Conservation (phyloP, 1,140 invertebrate species). For the Euura saliciscinereae region DNA sequence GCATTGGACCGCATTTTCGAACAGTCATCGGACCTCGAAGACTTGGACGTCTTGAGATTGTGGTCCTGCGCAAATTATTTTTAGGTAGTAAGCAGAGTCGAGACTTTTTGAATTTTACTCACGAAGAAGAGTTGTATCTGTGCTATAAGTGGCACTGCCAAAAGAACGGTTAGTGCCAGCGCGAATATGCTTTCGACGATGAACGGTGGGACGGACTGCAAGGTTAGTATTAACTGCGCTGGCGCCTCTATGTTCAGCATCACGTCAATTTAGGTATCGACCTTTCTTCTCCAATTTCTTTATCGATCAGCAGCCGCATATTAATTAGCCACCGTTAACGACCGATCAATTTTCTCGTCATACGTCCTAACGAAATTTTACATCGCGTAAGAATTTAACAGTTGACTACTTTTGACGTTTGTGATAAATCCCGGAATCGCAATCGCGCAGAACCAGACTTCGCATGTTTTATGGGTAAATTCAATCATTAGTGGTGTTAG, state of each 20-base stretch:
- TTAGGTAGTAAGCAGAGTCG: neutral
- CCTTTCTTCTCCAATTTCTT: slow-evolving; percentile 5
- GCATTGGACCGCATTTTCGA: neutral
- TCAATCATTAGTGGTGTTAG: neutral
- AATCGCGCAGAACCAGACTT: no score
- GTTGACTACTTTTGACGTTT: no score
- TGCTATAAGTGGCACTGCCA: slow-evolving; percentile 46
- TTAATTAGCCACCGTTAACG: neutral
- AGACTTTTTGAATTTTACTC: slow-evolving; percentile 26
- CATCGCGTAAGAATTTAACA: no score
- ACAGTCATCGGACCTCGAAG: no score
- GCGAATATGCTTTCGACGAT: slow-evolving; percentile 44
- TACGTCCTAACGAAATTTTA: neutral
- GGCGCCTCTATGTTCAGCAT: slow-evolving; percentile 44
- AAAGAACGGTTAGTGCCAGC: slow-evolving; percentile 39
- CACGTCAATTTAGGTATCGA: slow-evolving; percentile 19
- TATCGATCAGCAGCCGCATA: slow-evolving; percentile 1
- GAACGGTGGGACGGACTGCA: slow-evolving; percentile 42
- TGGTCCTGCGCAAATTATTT: neutral
- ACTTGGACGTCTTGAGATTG: neutral
- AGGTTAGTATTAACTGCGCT: slow-evolving; percentile 42
- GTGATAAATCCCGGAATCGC: no score
- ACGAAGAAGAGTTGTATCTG: slow-evolving; percentile 42
- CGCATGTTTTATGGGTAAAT: neutral
- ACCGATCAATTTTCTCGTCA: neutral